phyloP scores from a whole-genome alignment of 2,113 vertebrate genomes.

The Tringa solitaria region DNA sequence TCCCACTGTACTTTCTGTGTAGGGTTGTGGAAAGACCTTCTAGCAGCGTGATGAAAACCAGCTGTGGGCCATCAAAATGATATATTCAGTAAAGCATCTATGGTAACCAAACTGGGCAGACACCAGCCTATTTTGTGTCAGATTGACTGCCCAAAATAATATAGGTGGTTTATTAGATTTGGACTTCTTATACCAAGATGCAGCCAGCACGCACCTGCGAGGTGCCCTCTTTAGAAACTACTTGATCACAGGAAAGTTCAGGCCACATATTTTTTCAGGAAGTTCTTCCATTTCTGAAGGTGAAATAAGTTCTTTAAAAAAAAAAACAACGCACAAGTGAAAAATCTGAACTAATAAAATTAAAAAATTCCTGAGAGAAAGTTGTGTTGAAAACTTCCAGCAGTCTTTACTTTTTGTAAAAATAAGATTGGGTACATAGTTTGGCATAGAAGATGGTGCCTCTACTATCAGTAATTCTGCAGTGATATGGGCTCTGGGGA shows the following conservation, averaged over 20 bases:
- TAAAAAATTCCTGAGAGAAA: background rate
- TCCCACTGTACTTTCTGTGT: conserved; percentile 12
- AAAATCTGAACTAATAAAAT: background rate
- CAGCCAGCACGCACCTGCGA: background rate
- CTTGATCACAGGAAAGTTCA: background rate
- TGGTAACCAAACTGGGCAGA: background rate
- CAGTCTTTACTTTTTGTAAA: background rate
- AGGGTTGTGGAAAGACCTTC: conserved; percentile 34
- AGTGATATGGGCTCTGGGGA: background rate
- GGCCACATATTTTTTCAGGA: background rate
- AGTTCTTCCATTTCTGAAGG: background rate
- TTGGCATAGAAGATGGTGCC: background rate
- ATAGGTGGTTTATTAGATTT: background rate
- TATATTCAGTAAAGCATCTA: background rate
- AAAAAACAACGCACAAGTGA: background rate
- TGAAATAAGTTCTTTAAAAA: background rate
- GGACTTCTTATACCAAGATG: background rate
- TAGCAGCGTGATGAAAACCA: conserved; percentile 39
- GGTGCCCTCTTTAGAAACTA: background rate
- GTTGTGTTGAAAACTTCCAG: background rate
- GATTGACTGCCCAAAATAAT: conserved; percentile 12
- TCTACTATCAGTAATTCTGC: background rate
- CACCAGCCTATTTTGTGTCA: background rate
- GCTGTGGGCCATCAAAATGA: conserved; percentile 13
- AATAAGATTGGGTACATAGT: background rate